A percentile compares a stretch with the other conserved stretches of the same genome.
Conservation (phyloP, 2,113 vertebrate genomes). For the Coptodon bakossiorum region DNA sequence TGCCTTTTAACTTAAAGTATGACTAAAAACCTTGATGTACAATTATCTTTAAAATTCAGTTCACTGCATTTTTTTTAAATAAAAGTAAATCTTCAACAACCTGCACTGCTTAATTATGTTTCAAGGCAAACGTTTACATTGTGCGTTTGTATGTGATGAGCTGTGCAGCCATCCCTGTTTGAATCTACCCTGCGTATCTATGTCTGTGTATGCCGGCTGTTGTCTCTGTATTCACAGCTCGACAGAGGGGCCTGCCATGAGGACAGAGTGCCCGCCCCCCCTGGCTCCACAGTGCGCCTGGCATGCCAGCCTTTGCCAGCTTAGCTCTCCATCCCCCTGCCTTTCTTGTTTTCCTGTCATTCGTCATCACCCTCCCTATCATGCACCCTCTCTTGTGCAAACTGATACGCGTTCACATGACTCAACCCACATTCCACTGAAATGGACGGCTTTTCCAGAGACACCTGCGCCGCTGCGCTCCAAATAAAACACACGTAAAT, state of each 20-base stretch:
- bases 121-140: not conserved
- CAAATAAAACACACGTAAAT: not conserved
- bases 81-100: not conserved
- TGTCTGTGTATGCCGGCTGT: constrained; percentile 24
- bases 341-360: constrained; percentile 49
- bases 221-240: constrained; percentile 51
- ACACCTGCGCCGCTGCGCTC: constrained; percentile 46
- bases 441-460: constrained; percentile 37
- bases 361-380: constrained; percentile 31
- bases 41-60: not conserved
- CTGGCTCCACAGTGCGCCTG: constrained; percentile 17
- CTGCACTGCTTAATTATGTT: not conserved
- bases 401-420: not conserved
- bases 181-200: not conserved
- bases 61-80: not conserved
- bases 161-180: not conserved
- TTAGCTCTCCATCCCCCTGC: constrained; percentile 26
- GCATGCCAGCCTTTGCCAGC: constrained; percentile 24
- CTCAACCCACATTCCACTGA: not conserved
- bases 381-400: not conserved
- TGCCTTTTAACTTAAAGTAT: not conserved
- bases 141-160: not conserved
- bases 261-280: constrained; percentile 26
- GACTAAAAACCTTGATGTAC: not conserved
- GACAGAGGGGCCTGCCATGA: constrained; percentile 16